These are phyloP conservation scores for Desoria tigrina DNA, from an alignment of 2,888 invertebrate species.

Conservation along the genomic window DNA sequence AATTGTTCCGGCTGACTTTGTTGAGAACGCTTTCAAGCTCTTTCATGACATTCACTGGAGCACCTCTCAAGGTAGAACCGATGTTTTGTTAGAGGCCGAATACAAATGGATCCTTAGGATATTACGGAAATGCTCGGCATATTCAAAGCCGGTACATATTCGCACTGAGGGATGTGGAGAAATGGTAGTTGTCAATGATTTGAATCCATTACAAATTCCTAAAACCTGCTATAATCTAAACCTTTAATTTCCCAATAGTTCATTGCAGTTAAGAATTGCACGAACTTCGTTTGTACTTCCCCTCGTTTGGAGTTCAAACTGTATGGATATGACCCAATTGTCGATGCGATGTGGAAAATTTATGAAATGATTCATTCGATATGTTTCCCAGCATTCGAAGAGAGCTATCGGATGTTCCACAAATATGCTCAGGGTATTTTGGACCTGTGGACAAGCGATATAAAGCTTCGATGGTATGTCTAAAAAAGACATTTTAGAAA, in stretches of 20 bases:
- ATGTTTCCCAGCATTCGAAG: constrained; percentile 25
- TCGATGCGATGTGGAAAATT: constrained; percentile 29
- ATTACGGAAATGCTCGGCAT: constrained; percentile 13
- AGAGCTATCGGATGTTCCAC: constrained; percentile 35
- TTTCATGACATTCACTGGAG: constrained; percentile 20
- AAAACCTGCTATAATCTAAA: no score
- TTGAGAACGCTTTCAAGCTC: constrained; percentile 19
- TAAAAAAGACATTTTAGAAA: not conserved
- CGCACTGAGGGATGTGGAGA: constrained; percentile 25
- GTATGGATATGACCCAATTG: constrained; percentile 21
- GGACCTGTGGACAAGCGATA: constrained; percentile 23
- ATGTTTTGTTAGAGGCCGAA: constrained; percentile 9
- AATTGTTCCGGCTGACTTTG: constrained; percentile 15
- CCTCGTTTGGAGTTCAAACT: constrained; percentile 23
- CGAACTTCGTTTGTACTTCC: constrained; percentile 23
- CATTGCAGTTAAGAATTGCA: constrained; percentile 20
- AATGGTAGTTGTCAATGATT: constrained; percentile 10
- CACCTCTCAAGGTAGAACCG: constrained; percentile 21
- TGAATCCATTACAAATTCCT: not conserved
- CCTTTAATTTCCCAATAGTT: constrained; percentile 14
- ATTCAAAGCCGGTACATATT: not conserved
- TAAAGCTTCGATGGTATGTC: constrained; percentile 28
- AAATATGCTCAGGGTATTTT: constrained; percentile 17
- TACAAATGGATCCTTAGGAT: constrained; percentile 31
- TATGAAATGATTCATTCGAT: constrained; percentile 26